Percentiles rank a stretch among this genome's conserved stretches.
phyloP scores from a whole-genome alignment of 2,797 vertebrate genomes.

The Rhincodon typus region DNA sequence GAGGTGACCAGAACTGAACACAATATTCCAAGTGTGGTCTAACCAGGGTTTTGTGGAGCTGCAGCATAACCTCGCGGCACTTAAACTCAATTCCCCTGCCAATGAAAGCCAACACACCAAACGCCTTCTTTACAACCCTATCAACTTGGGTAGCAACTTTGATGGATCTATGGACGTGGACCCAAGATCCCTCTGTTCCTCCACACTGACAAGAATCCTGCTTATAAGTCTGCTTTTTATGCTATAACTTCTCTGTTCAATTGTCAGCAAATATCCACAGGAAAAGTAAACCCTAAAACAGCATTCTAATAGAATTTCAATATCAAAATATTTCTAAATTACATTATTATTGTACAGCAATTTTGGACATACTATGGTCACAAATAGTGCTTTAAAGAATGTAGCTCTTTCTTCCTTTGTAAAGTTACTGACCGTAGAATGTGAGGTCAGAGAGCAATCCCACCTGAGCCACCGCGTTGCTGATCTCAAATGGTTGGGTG shows the following conservation, averaged over 20 bases:
- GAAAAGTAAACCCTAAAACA: not conserved
- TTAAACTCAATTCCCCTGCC: no score
- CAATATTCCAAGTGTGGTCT: no score
- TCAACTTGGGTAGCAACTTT: no score
- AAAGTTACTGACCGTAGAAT: not conserved
- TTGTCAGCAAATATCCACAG: not conserved
- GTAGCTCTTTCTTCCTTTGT: not conserved
- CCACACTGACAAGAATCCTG: no score
- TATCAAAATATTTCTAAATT: not conserved
- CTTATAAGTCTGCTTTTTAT: not conserved
- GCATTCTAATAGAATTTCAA: not conserved
- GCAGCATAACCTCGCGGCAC: no score
- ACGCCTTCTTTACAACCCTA: no score
- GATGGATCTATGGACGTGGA: no score
- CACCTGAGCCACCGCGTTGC: not conserved
- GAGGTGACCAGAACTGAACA: no score
- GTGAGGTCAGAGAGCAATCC: not conserved
- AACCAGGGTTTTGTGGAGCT: no score
- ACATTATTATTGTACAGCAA: not conserved
- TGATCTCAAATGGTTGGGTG: not conserved
- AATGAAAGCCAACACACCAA: no score
- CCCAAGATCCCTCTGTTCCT: no score
- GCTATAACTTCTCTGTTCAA: not conserved
- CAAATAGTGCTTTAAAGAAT: not conserved
- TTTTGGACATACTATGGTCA: not conserved